phyloP scores from a whole-genome alignment of 2,113 vertebrate genomes.

The Dasyprocta punctata region DNA sequence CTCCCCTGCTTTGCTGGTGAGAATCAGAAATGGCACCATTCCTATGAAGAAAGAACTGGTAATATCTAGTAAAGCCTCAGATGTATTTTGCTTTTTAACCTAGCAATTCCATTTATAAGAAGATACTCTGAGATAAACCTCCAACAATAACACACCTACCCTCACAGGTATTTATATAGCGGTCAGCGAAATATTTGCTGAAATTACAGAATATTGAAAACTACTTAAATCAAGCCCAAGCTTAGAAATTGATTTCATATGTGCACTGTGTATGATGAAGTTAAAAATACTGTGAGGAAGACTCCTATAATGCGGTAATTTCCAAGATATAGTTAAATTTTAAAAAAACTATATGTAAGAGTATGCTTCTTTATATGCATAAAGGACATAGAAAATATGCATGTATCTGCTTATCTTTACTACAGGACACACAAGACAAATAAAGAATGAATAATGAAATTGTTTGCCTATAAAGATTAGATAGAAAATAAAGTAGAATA shows the following conservation, averaged over 20 bases:
- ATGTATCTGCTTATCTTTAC: not conserved
- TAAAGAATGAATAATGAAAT: not conserved
- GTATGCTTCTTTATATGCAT: not conserved
- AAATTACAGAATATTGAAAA: not conserved
- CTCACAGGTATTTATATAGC: not conserved
- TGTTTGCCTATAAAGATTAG: not conserved
- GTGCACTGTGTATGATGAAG: not conserved
- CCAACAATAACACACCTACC: not conserved
- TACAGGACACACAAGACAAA: not conserved
- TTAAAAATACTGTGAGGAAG: not conserved
- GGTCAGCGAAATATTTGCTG: not conserved
- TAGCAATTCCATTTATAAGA: not conserved
- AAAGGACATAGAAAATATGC: not conserved
- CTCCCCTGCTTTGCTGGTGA: not conserved
- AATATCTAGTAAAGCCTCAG: not conserved
- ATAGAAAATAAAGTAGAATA: not conserved
- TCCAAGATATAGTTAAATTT: not conserved
- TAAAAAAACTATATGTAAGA: not conserved
- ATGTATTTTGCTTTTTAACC: not conserved
- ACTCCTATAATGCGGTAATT: not conserved
- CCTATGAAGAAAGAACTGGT: not conserved
- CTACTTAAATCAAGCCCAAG: not conserved
- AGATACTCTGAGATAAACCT: not conserved
- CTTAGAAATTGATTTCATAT: not conserved
- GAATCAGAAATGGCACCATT: not conserved